Percentiles rank a stretch among this genome's conserved stretches.
phyloP scores from a whole-genome alignment of 1,140 invertebrate genomes.

The Bombus haemorrhoidalis region DNA sequence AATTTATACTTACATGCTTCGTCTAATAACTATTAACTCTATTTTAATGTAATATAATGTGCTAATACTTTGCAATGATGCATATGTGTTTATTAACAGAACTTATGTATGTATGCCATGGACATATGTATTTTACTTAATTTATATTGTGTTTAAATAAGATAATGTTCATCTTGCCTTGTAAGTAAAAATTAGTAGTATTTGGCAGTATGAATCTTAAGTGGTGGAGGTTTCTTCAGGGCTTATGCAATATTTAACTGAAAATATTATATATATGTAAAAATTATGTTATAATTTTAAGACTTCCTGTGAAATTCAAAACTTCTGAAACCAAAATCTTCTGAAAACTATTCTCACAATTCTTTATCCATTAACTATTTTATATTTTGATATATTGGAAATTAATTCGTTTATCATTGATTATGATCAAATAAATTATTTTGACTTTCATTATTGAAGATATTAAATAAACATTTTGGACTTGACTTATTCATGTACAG shows the following conservation, averaged over 20 bases:
- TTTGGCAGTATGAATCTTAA: not conserved
- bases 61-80: not conserved
- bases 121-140: not conserved
- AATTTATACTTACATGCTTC: not conserved
- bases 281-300: constrained; percentile 9
- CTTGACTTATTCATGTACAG: constrained; percentile 74
- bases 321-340: constrained; percentile 39
- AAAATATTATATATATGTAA: not conserved
- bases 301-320: constrained; percentile 53
- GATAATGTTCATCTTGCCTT: not conserved
- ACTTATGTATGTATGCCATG: not conserved
- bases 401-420: not conserved
- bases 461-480: constrained; percentile 16
- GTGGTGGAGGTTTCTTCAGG: constrained; percentile 24
- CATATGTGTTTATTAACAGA: constrained; percentile 19
- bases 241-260: constrained; percentile 26
- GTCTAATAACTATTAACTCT: constrained; percentile 22
- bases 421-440: not conserved
- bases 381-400: constrained; percentile 7
- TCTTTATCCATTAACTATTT: not conserved
- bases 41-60: constrained; percentile 3
- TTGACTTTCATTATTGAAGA: not conserved
- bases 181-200: not conserved
- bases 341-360: constrained; percentile 25
- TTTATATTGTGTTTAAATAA: not conserved